Percentiles rank a stretch among this genome's conserved stretches.
phyloP scores from a whole-genome alignment of 2,888 invertebrate genomes.

The Cephonodes hylas region DNA sequence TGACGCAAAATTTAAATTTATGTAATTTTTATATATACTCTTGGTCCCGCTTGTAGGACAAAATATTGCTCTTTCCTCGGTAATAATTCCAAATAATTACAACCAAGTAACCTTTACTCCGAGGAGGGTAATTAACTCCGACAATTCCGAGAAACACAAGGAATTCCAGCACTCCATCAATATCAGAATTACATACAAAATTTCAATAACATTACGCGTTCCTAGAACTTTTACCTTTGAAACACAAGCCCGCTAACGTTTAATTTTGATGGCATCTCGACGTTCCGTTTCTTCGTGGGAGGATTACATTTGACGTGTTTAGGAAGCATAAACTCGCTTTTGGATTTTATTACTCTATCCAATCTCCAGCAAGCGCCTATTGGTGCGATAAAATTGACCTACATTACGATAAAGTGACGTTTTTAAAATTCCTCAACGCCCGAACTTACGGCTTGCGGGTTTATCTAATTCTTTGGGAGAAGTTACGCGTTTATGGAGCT shows the following conservation, averaged over 20 bases:
- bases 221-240: background rate
- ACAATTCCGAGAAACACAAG: too few species aligned
- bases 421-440: background rate
- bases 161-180: background rate
- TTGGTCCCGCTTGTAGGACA: too few species aligned
- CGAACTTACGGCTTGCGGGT: background rate
- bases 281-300: background rate
- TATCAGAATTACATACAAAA: background rate
- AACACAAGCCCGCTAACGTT: background rate
- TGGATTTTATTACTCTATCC: conserved; percentile 10
- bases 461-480: background rate
- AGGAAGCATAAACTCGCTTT: conserved; percentile 8
- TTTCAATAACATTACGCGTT: background rate
- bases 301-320: conserved; percentile 8
- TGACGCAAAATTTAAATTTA: too few species aligned
- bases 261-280: background rate
- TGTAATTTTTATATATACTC: too few species aligned
- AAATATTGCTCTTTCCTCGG: too few species aligned
- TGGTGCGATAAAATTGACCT: conserved; percentile 1
- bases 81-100: too few species aligned
- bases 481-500: background rate
- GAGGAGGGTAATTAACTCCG: too few species aligned
- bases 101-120: too few species aligned
- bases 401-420: background rate
- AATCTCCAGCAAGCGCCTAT: conserved; percentile 5